A percentile compares a stretch with the other conserved stretches of the same genome.
Evolutionary conservation across 30 jellyfish, hydroid and myxozoan species (phyloP).

Genomic region (Chironex yamaguchii): DNA sequence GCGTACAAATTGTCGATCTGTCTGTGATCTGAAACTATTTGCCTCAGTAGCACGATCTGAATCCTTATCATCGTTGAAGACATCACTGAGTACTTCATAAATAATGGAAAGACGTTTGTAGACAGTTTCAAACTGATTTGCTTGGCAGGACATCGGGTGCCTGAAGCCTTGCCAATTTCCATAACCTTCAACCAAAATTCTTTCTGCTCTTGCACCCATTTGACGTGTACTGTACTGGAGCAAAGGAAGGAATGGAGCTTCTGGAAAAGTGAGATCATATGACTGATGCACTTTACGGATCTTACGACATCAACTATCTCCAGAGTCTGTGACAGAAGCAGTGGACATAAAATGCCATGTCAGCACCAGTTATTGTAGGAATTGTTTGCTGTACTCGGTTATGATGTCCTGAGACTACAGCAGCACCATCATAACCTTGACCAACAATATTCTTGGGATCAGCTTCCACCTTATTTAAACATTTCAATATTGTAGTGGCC

Average conservation of each 20-base stretch:
- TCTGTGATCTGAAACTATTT: constrained; percentile 8
- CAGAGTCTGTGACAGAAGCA: constrained; percentile 57
- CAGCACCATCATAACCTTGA: constrained; percentile 54
- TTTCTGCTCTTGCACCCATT: constrained; percentile 50
- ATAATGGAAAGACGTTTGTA: constrained; percentile 43
- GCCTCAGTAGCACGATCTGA: constrained; percentile 35
- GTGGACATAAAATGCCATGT: constrained; percentile 39
- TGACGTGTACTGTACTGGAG: constrained; percentile 40
- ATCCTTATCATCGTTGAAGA: constrained; percentile 1
- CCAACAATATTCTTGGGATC: constrained; percentile 2
- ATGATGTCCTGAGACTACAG: constrained; percentile 22
- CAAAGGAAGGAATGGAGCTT: constrained; percentile 48
- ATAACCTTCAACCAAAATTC: not conserved
- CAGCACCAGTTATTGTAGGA: constrained; percentile 25
- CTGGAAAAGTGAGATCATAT: constrained; percentile 28
- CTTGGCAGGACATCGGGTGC: constrained; percentile 74
- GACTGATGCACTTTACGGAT: not conserved
- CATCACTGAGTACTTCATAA: constrained; percentile 36
- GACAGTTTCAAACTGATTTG: constrained; percentile 52
- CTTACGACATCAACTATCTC: constrained; percentile 32
- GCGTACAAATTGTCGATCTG: constrained; percentile 26
- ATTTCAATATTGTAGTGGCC: not conserved
- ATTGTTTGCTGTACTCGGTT: constrained; percentile 1
- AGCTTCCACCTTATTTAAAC: not conserved
- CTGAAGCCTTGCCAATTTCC: constrained; percentile 53